phyloP scores from a whole-genome alignment of 2,797 vertebrate species.

The Tokudaia tokunoshimensis region DNA sequence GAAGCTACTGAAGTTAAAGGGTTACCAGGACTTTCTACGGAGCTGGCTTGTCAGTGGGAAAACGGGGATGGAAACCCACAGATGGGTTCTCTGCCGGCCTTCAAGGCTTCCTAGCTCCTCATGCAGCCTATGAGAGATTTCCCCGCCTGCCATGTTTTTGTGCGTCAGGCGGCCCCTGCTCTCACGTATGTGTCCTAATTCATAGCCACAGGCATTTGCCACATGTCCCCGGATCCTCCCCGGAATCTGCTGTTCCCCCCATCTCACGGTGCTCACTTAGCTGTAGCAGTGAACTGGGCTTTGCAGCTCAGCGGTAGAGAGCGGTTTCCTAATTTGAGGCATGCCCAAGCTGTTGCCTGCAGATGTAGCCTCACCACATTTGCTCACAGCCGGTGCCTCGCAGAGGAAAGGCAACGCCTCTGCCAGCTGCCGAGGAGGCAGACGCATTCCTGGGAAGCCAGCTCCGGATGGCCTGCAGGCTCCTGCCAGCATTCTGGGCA shows the following conservation, averaged over 20 bases:
- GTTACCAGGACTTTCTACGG: not conserved
- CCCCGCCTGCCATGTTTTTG: not conserved
- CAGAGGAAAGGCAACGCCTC: constrained; percentile 37
- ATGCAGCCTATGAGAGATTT: not conserved
- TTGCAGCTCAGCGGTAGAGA: not conserved
- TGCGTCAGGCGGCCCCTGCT: not conserved
- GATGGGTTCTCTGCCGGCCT: not conserved
- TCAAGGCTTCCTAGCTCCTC: not conserved
- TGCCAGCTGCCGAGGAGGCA: not conserved
- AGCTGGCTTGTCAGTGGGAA: not conserved
- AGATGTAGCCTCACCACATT: constrained; percentile 25
- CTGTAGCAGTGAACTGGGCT: not conserved
- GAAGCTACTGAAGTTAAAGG: not conserved
- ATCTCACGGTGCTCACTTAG: not conserved
- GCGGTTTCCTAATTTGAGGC: not conserved
- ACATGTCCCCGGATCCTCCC: not conserved
- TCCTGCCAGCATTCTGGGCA: not conserved
- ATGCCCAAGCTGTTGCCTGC: constrained; percentile 49
- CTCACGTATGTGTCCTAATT: fast-evolving
- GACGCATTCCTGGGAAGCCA: constrained; percentile 14
- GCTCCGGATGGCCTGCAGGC: not conserved
- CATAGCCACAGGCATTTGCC: not conserved
- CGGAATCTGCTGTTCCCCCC: not conserved
- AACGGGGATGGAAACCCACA: too few species aligned
- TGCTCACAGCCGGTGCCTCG: not conserved